Evolutionary conservation across 2,888 invertebrate genomes (phyloP).

Genomic region (Agonopterix arenella): DNA sequence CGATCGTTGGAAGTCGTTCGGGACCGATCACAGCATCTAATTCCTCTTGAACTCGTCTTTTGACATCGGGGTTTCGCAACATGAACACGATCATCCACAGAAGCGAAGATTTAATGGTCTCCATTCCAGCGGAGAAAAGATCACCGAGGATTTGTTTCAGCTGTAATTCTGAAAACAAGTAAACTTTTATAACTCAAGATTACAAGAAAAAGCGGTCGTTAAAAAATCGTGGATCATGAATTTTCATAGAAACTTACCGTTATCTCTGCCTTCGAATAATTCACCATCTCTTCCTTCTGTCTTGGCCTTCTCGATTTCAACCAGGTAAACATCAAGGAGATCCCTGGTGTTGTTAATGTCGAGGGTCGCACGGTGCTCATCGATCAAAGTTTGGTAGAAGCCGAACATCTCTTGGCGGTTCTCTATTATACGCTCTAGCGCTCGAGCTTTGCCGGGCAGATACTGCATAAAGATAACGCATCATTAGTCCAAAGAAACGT

Average conservation of each 20-base stretch:
- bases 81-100: slow-evolving; percentile 93
- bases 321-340: slow-evolving; percentile 89
- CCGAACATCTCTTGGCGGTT: slow-evolving; percentile 91
- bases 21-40: slow-evolving; percentile 88
- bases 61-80: slow-evolving; percentile 89
- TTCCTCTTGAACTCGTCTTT: slow-evolving; percentile 90
- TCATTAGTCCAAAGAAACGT: no score
- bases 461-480: slow-evolving; percentile 47
- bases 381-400: slow-evolving; percentile 90
- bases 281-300: slow-evolving; percentile 83
- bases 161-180: slow-evolving; percentile 83
- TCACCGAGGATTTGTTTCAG: slow-evolving; percentile 94
- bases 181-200: background rate
- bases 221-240: background rate
- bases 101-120: slow-evolving; percentile 93
- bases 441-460: slow-evolving; percentile 78
- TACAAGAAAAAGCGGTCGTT: no score
- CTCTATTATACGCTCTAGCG: slow-evolving; percentile 77
- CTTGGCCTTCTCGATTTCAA: slow-evolving; percentile 90
- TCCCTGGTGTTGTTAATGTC: slow-evolving; percentile 87
- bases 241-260: slow-evolving; percentile 78
- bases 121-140: slow-evolving; percentile 94
- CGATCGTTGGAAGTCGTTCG: slow-evolving; percentile 85
- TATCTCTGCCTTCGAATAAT: slow-evolving; percentile 90
- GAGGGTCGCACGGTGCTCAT: slow-evolving; percentile 86